phyloP scores from a whole-genome alignment of 2,888 invertebrate species.

The Lordiphosa andalusiaca region DNA sequence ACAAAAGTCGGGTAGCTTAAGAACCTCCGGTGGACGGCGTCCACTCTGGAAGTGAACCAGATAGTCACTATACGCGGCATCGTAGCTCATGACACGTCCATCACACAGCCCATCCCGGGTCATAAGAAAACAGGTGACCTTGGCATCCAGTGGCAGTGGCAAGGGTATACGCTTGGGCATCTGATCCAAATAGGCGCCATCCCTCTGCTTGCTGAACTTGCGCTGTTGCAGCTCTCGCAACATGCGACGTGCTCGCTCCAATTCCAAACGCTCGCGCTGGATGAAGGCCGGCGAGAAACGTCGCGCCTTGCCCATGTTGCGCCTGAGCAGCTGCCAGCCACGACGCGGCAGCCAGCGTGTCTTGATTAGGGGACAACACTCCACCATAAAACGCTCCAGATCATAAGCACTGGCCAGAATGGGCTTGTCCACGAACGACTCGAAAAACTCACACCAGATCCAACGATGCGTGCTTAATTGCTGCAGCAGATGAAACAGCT shows the following conservation, averaged over 20 bases:
- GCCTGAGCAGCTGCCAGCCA: slow-evolving; percentile 48
- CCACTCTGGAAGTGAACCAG: slow-evolving; percentile 27
- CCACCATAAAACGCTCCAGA: slow-evolving; percentile 24
- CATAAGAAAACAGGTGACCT: slow-evolving; percentile 34
- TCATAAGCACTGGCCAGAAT: slow-evolving; percentile 31
- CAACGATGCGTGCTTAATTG: slow-evolving; percentile 35
- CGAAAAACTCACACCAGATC: slow-evolving; percentile 53
- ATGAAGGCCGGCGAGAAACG: slow-evolving; percentile 50
- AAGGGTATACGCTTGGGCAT: slow-evolving; percentile 44
- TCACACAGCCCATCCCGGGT: slow-evolving; percentile 10
- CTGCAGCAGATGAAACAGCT: slow-evolving; percentile 30
- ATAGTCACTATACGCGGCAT: slow-evolving; percentile 31
- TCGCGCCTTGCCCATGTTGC: slow-evolving; percentile 47
- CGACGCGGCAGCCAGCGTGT: slow-evolving; percentile 34
- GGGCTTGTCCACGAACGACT: slow-evolving; percentile 41
- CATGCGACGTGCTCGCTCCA: slow-evolving; percentile 26
- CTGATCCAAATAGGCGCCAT: slow-evolving; percentile 11
- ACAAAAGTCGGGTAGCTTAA: slow-evolving; percentile 28
- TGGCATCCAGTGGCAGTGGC: slow-evolving; percentile 24
- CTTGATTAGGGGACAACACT: slow-evolving; percentile 14
- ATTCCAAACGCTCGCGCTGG: slow-evolving; percentile 22
- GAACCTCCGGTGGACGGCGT: slow-evolving; percentile 3
- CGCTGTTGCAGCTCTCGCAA: slow-evolving; percentile 43
- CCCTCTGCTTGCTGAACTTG: slow-evolving; percentile 9
- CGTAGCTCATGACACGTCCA: slow-evolving; percentile 33